These are phyloP conservation scores for Carettochelys insculpta DNA, from an alignment of 2,113 vertebrate species.

Conservation along the genomic window DNA sequence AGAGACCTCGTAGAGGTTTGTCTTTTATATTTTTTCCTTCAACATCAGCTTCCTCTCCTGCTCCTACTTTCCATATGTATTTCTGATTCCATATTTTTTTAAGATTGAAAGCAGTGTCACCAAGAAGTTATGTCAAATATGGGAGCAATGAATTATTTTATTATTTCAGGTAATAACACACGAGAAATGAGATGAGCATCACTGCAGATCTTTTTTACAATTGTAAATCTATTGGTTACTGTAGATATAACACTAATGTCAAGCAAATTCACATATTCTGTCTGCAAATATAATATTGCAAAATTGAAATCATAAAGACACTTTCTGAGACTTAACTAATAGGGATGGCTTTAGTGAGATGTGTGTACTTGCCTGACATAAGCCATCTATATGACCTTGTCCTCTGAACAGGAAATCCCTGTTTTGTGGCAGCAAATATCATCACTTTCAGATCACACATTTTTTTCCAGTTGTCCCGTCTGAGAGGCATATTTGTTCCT, in stretches of 20 bases:
- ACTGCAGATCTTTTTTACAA: conserved; percentile 21
- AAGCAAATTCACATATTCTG: conserved; percentile 35
- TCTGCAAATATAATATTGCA: conserved; percentile 9
- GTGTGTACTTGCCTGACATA: conserved; percentile 4
- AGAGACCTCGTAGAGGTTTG: neutral
- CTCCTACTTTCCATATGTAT: neutral
- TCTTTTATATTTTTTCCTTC: conserved; percentile 12
- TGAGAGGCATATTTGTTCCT: neutral
- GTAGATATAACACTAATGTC: conserved; percentile 15
- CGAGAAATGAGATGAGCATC: conserved; percentile 41
- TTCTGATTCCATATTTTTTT: neutral
- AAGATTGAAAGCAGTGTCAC: conserved; percentile 18
- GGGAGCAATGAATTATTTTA: conserved; percentile 12
- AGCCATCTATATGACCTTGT: neutral
- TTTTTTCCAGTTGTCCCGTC: neutral
- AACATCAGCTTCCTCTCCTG: neutral
- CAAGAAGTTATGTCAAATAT: neutral
- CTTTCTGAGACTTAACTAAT: conserved; percentile 4
- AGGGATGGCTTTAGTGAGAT: neutral
- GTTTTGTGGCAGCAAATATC: neutral
- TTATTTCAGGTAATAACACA: conserved; percentile 9
- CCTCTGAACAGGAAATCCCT: neutral
- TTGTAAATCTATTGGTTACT: neutral
- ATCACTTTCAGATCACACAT: neutral
- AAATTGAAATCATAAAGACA: conserved; percentile 33